Evolutionary conservation across 2,797 vertebrate genomes (phyloP).

Genomic region (Serranus cabrilla): DNA sequence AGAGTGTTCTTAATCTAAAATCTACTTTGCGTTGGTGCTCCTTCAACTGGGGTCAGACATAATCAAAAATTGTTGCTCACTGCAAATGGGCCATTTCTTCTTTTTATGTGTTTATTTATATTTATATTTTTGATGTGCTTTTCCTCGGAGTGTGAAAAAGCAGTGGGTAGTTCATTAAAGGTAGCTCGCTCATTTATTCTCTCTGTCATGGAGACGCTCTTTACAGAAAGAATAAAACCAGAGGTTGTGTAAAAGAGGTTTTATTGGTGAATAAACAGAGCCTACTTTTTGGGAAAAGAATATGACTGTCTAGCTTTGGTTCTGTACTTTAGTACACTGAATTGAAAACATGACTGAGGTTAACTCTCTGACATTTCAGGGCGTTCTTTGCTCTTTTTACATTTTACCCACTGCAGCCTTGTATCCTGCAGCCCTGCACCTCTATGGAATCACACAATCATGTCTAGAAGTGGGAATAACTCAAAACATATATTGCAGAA

Average conservation of each 20-base stretch:
- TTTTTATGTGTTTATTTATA: slow-evolving; percentile 28
- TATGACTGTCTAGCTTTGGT: not conserved
- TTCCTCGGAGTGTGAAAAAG: slow-evolving; percentile 19
- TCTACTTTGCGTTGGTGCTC: slow-evolving; percentile 42
- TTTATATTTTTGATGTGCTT: slow-evolving; percentile 38
- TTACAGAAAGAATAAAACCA: slow-evolving; percentile 1
- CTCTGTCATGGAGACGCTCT: slow-evolving; percentile 9
- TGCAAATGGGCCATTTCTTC: slow-evolving; percentile 44
- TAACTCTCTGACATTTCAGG: not conserved
- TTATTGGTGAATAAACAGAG: slow-evolving; percentile 2
- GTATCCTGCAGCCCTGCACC: too few species aligned
- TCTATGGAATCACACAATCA: too few species aligned
- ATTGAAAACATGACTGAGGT: not conserved
- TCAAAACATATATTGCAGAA: too few species aligned
- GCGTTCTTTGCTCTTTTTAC: too few species aligned
- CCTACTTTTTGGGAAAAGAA: not conserved
- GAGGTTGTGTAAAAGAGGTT: not conserved
- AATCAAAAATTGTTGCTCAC: slow-evolving; percentile 53
- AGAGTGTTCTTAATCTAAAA: slow-evolving; percentile 58
- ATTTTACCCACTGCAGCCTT: too few species aligned
- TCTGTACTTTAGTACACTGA: not conserved
- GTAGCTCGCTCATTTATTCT: slow-evolving; percentile 1
- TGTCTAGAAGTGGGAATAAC: too few species aligned
- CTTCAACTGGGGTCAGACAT: slow-evolving; percentile 52
- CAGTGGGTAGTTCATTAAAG: slow-evolving; percentile 41